Evolutionary conservation across 2,113 vertebrate genomes (phyloP).

Genomic region (Sardina pilchardus): DNA sequence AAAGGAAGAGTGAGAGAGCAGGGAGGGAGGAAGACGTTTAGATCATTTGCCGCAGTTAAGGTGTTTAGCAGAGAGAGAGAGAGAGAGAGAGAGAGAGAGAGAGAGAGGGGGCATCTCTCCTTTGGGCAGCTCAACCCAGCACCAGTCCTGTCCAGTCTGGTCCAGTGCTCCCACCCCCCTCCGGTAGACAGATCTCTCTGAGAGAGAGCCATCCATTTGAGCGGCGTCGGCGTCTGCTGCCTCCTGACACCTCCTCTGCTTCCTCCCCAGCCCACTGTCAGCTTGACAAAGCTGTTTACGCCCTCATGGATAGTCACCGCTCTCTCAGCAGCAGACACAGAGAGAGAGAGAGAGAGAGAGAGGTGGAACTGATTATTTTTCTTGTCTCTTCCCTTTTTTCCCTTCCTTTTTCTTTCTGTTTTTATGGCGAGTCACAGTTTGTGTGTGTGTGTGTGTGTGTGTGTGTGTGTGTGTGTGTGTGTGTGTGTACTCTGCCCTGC

Average conservation of each 20-base stretch:
- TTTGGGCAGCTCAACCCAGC: background rate
- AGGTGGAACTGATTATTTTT: background rate
- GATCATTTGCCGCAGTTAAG: too few relatives aligned
- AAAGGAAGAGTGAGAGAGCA: background rate
- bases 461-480: background rate
- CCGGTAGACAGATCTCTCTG: conserved; percentile 29
- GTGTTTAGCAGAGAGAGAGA: background rate
- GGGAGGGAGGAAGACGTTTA: background rate
- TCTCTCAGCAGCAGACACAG: background rate
- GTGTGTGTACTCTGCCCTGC: background rate
- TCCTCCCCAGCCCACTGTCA: conserved; percentile 31
- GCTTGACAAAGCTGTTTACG: conserved; percentile 46
- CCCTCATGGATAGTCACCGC: conserved; percentile 7
- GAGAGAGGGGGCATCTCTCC: background rate
- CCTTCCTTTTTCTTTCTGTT: background rate
- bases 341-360: too few relatives aligned
- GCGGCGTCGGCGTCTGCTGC: too few relatives aligned
- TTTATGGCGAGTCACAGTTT: background rate
- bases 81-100: background rate
- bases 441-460: background rate
- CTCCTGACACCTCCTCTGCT: background rate
- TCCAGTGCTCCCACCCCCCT: background rate
- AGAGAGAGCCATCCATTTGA: conserved; percentile 28
- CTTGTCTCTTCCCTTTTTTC: background rate
- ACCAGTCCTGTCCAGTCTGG: background rate